A percentile compares a stretch with the other conserved stretches of the same genome.
phyloP scores from a whole-genome alignment of 2,888 invertebrate genomes.

The Drosophila mayaguana region DNA sequence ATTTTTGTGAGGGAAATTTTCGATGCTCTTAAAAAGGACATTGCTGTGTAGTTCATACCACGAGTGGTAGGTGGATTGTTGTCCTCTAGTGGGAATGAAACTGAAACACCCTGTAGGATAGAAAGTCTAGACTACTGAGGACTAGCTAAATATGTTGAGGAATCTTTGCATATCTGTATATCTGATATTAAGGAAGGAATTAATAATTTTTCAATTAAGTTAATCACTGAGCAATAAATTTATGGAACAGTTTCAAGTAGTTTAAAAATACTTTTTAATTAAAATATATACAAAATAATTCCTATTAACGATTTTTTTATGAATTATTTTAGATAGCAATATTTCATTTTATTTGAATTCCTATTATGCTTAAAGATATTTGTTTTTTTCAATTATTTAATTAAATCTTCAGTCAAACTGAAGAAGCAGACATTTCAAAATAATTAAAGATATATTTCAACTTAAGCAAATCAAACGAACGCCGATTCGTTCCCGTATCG shows the following conservation, averaged over 20 bases:
- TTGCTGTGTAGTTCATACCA: background rate
- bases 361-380: background rate
- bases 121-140: background rate
- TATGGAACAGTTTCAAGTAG: too few relatives aligned
- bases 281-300: too few relatives aligned
- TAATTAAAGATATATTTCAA: background rate
- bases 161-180: background rate
- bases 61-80: background rate
- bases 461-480: slow-evolving; percentile 23
- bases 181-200: background rate
- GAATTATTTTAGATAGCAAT: background rate
- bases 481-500: slow-evolving; percentile 15
- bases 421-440: background rate
- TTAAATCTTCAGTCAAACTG: background rate
- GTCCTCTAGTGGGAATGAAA: background rate
- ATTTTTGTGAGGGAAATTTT: background rate
- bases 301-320: too few relatives aligned
- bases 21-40: background rate
- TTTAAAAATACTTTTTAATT: too few relatives aligned
- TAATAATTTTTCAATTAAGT: too few relatives aligned
- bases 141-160: background rate
- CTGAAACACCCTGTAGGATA: background rate
- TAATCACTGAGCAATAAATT: too few relatives aligned
- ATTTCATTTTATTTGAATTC: background rate
- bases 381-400: too few relatives aligned